A percentile compares a stretch with the other conserved stretches of the same genome.
Evolutionary conservation across 2,888 invertebrate species (phyloP).

Genomic region (Bugula neritina): DNA sequence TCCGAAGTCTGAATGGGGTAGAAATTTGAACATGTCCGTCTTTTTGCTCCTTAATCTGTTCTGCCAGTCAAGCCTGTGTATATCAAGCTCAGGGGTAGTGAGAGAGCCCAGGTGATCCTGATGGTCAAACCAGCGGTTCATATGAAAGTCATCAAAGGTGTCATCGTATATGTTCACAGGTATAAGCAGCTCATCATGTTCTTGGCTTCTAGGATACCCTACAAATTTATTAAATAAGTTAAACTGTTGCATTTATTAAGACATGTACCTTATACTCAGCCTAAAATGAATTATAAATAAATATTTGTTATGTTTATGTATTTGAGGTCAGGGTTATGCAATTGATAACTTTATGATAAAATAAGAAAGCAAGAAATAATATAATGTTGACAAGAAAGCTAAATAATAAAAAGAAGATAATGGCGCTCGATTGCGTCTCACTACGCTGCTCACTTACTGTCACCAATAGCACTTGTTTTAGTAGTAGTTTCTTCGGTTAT

Average conservation of each 20-base stretch:
- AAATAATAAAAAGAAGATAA: no score
- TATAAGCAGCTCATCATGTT: conserved; percentile 15
- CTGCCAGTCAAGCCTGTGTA: conserved; percentile 15
- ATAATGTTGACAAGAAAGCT: no score
- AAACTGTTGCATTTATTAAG: no score
- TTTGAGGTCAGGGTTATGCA: no score
- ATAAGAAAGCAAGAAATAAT: no score
- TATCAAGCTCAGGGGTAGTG: neutral
- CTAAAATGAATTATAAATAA: no score
- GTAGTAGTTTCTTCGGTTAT: neutral
- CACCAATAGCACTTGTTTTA: neutral
- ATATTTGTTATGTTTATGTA: no score
- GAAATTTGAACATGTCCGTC: conserved; percentile 21
- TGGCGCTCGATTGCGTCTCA: no score
- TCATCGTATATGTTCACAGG: conserved; percentile 11
- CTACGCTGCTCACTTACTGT: no score
- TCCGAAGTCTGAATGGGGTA: conserved; percentile 11
- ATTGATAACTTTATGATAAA: no score
- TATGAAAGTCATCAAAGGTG: conserved; percentile 27
- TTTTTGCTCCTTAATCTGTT: neutral
- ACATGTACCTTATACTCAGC: no score
- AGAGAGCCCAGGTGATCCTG: conserved; percentile 5
- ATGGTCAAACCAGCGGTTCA: conserved; percentile 24
- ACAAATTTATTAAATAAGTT: no score
- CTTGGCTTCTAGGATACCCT: neutral